Base-by-base conservation (phyloP, 2,113 vertebrate species). In the Archocentrus centrarchus region DNA sequence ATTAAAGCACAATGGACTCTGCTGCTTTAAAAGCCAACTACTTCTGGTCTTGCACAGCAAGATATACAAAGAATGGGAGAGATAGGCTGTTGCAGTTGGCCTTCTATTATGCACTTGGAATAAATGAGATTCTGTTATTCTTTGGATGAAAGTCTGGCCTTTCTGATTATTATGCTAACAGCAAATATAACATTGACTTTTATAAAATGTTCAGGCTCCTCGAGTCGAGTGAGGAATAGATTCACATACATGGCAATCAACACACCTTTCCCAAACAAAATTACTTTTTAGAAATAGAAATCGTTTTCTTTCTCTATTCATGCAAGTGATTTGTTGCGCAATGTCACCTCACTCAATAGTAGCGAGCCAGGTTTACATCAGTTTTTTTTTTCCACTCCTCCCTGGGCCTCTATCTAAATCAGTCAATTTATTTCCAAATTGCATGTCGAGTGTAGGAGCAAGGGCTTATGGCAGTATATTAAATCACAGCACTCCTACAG, bases 371-470 rank as follows among this genome's bases (percentile, higher is more conserved):
- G 94, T 95, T 96, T 94, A 94, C 93, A 93, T 92, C 92, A 85
- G 87, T 86, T 87, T 88, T 84, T 87, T 88, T 84, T 47, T 30
- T 82, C 79, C 79, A 83, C 88, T 79, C 84, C 87, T 94, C 90
- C 89, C 88, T 68, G 85, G 95, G 91, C 94, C 94, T 95, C 93
- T 92, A 90, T 95, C 94, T 96, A 96, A 96, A 96, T 96, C 95
- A 96, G 93, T 95, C 96, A 96, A 96, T 96, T 96, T 96, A 96
- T 96, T 96, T 96, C 95, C 94, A 96, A 96, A 96, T 96, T 96
- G 95, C 95, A 95, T 96, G 95, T 95, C 92, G 95, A 96, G 95
- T 96, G 95, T 87, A 85, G 91, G 94, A 94, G 94, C 93, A 95
- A 94, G 93, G 93, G 91, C 94, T 95, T 95, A 93, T 93, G 91